A percentile compares a stretch with the other conserved stretches of the same genome.
Conservation (phyloP, 1,140 invertebrate species). For the Heliothis virescens region DNA sequence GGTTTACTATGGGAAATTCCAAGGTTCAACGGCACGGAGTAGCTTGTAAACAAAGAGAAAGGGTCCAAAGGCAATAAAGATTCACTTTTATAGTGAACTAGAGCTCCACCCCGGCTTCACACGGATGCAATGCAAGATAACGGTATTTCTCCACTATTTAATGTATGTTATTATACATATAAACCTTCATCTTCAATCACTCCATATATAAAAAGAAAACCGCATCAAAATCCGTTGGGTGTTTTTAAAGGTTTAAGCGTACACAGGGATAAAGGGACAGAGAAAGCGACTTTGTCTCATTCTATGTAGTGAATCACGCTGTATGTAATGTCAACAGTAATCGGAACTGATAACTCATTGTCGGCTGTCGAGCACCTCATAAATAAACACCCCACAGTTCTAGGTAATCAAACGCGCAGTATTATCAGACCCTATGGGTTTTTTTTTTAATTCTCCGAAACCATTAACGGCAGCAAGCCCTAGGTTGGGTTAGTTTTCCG, state of each 20-base stretch:
- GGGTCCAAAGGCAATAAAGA: conserved; percentile 45
- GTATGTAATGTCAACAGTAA: conserved; percentile 57
- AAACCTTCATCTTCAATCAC: too few species aligned
- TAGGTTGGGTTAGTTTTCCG: conserved; percentile 46
- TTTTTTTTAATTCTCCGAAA: conserved; percentile 66
- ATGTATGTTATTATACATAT: too few species aligned
- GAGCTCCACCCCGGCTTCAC: too few species aligned
- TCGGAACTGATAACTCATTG: conserved; percentile 64
- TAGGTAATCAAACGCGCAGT: conserved; percentile 66
- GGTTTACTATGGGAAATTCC: not conserved
- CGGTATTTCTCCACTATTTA: too few species aligned
- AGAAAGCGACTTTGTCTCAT: too few species aligned
- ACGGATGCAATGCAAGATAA: too few species aligned
- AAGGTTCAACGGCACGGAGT: not conserved
- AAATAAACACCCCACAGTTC: conserved; percentile 63
- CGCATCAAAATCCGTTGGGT: too few species aligned
- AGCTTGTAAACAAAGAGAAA: conserved; percentile 47
- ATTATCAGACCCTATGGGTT: conserved; percentile 63
- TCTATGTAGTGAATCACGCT: conserved; percentile 45
- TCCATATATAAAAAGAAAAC: too few species aligned
- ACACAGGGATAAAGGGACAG: too few species aligned
- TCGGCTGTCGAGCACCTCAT: conserved; percentile 53
- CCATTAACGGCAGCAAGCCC: conserved; percentile 50
- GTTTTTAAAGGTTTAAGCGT: too few species aligned
- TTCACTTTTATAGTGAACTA: conserved; percentile 48